Base-by-base conservation (phyloP, 1,140 invertebrate species). In the Diorhabda elongata region DNA sequence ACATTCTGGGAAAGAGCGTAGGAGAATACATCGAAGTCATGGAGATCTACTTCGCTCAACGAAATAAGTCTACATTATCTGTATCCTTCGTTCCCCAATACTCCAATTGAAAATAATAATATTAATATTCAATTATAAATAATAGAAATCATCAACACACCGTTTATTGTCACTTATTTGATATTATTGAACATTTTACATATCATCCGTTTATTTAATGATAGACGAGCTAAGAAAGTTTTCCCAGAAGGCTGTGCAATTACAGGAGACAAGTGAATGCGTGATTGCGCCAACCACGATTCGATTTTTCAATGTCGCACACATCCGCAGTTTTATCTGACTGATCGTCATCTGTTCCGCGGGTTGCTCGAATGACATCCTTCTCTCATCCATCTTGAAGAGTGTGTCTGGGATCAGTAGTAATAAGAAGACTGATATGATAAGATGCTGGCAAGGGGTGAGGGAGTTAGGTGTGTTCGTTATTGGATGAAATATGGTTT, bases 311-410 rank as follows among this genome's bases (percentile, higher is more conserved):
- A 73, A 73, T 57, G 72, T 73, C 72, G 42, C 65, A 66, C 67
- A 60, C 57, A 68, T 69, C 61, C 68, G 65, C 62, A 63, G 58
- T 70, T 69, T 64, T 70, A 71, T 74, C 69, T 66, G 67, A 68
- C 64, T 70, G 74, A 72, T 75, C 71, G 71, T 74, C 73, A 73
- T 74, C 69, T 74, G 71, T 71, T 72, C 68, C 64, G 64, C 69
- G 67, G 63, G 72, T 63, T n/a, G 44, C 69, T 61, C 58, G 65
- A 68, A 67, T 71, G 73, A 76, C 74, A 74, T 73, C 67, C 73
- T 72, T 65, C 71, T 71, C 71, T 76, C 73, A 76, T 76, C 74
- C 69, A 69, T 76, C 74, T 76, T 74, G 58, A 64, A 44, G 63
- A 56, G 63, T 45, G 11, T 60, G 47, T 52, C 47, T 52, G 47